phyloP scores from a whole-genome alignment of 2,113 vertebrate species.

The Narcine bancroftii region DNA sequence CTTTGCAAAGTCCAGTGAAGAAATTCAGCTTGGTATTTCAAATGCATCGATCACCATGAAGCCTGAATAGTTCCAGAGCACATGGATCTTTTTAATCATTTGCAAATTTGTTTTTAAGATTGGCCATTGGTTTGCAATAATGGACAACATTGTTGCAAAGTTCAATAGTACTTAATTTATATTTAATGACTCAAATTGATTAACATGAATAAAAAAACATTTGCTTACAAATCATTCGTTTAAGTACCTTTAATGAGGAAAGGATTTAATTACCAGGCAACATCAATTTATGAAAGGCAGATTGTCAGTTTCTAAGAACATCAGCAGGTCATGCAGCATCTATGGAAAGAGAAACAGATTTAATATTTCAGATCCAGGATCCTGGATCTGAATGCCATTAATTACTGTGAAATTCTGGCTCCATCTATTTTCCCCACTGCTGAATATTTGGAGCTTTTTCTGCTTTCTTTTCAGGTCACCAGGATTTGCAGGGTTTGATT shows the following conservation, averaged over 20 bases:
- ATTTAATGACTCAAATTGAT: neutral
- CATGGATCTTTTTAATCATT: neutral
- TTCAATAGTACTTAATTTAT: neutral
- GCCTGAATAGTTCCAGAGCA: neutral
- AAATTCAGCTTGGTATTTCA: neutral
- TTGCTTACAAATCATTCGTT: neutral
- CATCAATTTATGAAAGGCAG: neutral
- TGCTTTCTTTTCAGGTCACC: too few relatives aligned
- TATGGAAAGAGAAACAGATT: too few relatives aligned
- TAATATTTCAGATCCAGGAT: too few relatives aligned
- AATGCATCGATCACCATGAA: neutral
- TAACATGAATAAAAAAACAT: neutral
- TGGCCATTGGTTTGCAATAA: neutral
- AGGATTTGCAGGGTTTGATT: too few relatives aligned
- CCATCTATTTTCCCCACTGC: too few relatives aligned
- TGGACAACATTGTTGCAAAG: neutral
- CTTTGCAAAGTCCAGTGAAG: neutral
- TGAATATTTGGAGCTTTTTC: too few relatives aligned
- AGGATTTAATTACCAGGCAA: neutral
- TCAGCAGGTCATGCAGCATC: too few relatives aligned
- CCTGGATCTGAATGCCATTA: too few relatives aligned
- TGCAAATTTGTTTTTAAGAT: neutral
- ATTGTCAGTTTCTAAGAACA: too few relatives aligned
- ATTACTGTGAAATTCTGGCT: too few relatives aligned
- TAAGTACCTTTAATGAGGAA: neutral